Base-by-base conservation (phyloP, 2,888 invertebrate species). In the Hypercompe scribonia region DNA sequence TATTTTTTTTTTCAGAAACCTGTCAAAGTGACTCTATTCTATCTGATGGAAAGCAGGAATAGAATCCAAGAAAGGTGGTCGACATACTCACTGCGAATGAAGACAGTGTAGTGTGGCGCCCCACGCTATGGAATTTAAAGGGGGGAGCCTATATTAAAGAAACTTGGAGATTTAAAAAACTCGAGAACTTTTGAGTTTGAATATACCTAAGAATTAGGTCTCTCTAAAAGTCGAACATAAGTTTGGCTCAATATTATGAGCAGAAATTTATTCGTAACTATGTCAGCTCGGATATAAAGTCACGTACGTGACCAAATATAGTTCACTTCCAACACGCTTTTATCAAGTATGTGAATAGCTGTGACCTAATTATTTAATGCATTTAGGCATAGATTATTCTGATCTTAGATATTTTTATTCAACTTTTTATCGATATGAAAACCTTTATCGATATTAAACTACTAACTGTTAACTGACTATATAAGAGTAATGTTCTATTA, bases 311-410 rank as follows among this genome's bases (percentile, higher is more conserved):
- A 61, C 31, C 58, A 5, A 61, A 61, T 61, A 61, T 61, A 31
- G 15, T 31, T 2, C 58, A 61, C 58, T 31, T 31, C 58, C 28
- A 61, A 61, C 28, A 31, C 28, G 28, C 15, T 61, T 13, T 61
- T 61, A 18, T 61, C 31, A 31, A 61, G 58, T 31, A 61, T 15
- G 31, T 31, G 28, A 61, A 31, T 61, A 61, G 28, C 31, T 18
- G 31, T 13, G 58, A 15, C 58, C 58, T 61, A 61, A 61, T 61
- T 61, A 61, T 61, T 61, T 61, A 61, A 61, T 31, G 58, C 58
- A 61, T 18, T 2, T 31, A 61, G 13, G 28, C 15, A 61, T 61
- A 13, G 15, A 28, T 61, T 31, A 31, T 13, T 28, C 28, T 31
- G 28, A 15, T 28, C 15, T 61, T 28, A 5, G 13, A 61, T 61